Conservation (phyloP, 2,888 invertebrate species). For the Nymphalis polychloros region DNA sequence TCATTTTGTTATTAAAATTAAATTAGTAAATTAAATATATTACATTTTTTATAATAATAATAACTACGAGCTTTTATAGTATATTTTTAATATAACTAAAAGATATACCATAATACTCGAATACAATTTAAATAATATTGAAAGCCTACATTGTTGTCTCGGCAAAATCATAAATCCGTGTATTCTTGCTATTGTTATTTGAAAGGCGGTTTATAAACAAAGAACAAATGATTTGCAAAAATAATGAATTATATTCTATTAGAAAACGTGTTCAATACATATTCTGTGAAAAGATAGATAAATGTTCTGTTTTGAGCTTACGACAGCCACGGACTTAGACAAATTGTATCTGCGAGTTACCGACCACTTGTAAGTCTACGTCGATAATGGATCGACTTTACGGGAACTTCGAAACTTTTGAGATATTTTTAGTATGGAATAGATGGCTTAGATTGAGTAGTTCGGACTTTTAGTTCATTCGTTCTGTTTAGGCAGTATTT, state of each 20-base stretch:
- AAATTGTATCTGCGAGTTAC: slow-evolving; percentile 31
- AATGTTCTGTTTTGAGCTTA: slow-evolving; percentile 21
- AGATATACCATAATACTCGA: not conserved
- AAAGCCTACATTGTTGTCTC: slow-evolving; percentile 1
- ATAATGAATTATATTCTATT: not conserved
- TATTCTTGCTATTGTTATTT: slow-evolving; percentile 9
- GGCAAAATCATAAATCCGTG: slow-evolving; percentile 3
- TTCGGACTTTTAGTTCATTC: not conserved
- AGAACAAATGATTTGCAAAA: not conserved
- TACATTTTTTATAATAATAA: not conserved
- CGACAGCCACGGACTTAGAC: slow-evolving; percentile 28
- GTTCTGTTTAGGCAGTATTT: not conserved
- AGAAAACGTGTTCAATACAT: not conserved
- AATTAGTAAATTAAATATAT: too few species aligned
- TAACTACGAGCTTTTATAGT: not conserved
- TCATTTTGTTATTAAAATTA: too few species aligned
- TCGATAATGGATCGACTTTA: slow-evolving; percentile 33
- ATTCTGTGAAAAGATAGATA: slow-evolving; percentile 16
- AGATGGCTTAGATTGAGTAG: slow-evolving; percentile 16
- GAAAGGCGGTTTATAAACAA: slow-evolving; percentile 2
- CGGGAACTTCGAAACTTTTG: slow-evolving; percentile 23
- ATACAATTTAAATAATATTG: not conserved
- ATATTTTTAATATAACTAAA: not conserved
- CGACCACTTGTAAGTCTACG: slow-evolving; percentile 21
- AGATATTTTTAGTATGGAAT: slow-evolving; percentile 18